phyloP scores from a whole-genome alignment of 2,888 invertebrate species.

The Falcaria lacertinaria region DNA sequence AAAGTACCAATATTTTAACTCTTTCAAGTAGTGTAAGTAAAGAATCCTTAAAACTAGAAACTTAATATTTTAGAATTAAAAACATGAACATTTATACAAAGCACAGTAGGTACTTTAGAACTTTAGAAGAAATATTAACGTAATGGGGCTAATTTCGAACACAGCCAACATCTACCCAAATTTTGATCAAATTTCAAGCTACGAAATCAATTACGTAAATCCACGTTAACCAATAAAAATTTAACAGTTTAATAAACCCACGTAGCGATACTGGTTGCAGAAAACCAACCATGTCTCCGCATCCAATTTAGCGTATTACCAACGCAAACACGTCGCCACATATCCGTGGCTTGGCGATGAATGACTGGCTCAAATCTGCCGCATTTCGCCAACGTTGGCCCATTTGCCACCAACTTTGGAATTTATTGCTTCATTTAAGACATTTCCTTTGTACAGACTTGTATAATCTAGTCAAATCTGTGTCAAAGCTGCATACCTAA shows the following conservation, averaged over 20 bases:
- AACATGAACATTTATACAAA: no score
- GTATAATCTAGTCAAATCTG: no score
- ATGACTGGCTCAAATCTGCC: neutral
- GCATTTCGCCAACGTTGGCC: neutral
- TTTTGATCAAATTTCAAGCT: neutral
- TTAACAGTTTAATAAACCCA: neutral
- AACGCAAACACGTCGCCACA: neutral
- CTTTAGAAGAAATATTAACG: no score
- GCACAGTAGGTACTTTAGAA: no score
- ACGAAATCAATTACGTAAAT: neutral
- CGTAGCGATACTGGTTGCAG: neutral
- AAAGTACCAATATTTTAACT: no score
- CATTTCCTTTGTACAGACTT: neutral
- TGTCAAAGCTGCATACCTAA: no score
- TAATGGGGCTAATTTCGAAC: no score
- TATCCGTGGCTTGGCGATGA: neutral
- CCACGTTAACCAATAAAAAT: no score
- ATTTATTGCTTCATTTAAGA: neutral
- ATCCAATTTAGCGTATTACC: neutral
- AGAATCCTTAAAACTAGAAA: no score
- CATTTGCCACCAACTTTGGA: neutral
- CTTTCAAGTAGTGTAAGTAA: no score
- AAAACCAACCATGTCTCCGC: neutral
- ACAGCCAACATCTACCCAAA: no score
- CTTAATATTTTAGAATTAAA: no score